These are phyloP conservation scores for Orthosia gracilis DNA, from an alignment of 2,888 invertebrate genomes.

Conservation along the genomic window DNA sequence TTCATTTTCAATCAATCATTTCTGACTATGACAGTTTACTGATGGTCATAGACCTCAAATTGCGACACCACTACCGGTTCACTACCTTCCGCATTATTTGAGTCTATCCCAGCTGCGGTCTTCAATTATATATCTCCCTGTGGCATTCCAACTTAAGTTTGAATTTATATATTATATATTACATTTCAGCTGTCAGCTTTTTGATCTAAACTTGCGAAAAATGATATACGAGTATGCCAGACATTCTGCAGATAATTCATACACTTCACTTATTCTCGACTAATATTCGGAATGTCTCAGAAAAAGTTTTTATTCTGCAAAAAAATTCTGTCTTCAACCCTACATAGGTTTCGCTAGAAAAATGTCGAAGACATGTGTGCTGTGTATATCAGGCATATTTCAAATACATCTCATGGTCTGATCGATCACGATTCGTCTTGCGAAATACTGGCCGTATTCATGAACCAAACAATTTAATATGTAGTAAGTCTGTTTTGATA, in stretches of 20 bases:
- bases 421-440: conserved; percentile 72
- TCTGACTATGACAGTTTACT: conserved; percentile 12
- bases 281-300: neutral
- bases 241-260: neutral
- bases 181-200: neutral
- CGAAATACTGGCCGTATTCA: conserved; percentile 68
- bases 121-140: conserved; percentile 11
- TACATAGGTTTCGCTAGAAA: conserved; percentile 27
- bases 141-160: neutral
- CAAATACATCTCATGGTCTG: conserved; percentile 67
- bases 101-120: neutral
- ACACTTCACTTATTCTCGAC: neutral
- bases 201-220: neutral
- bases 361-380: conserved; percentile 50
- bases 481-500: conserved; percentile 29
- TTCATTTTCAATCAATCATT: conserved; percentile 44
- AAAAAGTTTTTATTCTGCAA: neutral
- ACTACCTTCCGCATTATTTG: conserved; percentile 9
- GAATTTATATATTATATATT: too few relatives aligned
- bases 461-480: conserved; percentile 46
- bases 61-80: conserved; percentile 13
- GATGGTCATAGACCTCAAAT: conserved; percentile 38
- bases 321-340: conserved; percentile 12
- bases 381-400: conserved; percentile 41
- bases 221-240: too few relatives aligned